These are phyloP conservation scores for Cerastis leucographa DNA, from an alignment of 2,888 invertebrate species.

Conservation along the genomic window DNA sequence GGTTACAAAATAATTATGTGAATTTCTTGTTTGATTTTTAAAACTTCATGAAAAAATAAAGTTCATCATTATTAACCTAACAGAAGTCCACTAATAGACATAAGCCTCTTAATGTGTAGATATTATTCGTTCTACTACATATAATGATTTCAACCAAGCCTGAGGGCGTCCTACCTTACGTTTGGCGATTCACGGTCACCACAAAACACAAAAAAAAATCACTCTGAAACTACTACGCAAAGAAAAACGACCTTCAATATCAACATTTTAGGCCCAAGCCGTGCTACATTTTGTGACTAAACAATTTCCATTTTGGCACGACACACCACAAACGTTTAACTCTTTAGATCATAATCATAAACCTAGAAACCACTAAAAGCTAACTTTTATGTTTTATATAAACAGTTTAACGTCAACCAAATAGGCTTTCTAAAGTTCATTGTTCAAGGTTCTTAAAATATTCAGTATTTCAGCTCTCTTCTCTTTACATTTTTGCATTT, in stretches of 20 bases:
- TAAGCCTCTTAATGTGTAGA: no score
- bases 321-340: slow-evolving; percentile 32
- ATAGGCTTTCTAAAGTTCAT: slow-evolving; percentile 51
- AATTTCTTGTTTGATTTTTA: background rate
- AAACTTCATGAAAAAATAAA: background rate
- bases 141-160: background rate
- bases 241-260: background rate
- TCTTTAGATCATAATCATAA: slow-evolving; percentile 59
- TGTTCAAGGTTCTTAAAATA: slow-evolving; percentile 56
- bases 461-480: slow-evolving; percentile 40
- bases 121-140: no score
- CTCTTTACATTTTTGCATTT: slow-evolving; percentile 48
- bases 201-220: background rate
- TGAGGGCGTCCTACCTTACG: background rate
- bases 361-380: slow-evolving; percentile 48
- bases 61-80: no score
- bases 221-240: background rate
- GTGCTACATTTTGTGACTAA: slow-evolving; percentile 22
- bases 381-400: slow-evolving; percentile 58
- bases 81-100: background rate
- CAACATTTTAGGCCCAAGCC: slow-evolving; percentile 22
- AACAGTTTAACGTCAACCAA: slow-evolving; percentile 58
- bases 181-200: background rate
- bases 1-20: background rate
- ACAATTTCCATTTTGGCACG: slow-evolving; percentile 51